Percentiles rank a stretch among this genome's conserved stretches.
phyloP scores from a whole-genome alignment of 1,140 invertebrate species.

The Drosophila mauritiana region DNA sequence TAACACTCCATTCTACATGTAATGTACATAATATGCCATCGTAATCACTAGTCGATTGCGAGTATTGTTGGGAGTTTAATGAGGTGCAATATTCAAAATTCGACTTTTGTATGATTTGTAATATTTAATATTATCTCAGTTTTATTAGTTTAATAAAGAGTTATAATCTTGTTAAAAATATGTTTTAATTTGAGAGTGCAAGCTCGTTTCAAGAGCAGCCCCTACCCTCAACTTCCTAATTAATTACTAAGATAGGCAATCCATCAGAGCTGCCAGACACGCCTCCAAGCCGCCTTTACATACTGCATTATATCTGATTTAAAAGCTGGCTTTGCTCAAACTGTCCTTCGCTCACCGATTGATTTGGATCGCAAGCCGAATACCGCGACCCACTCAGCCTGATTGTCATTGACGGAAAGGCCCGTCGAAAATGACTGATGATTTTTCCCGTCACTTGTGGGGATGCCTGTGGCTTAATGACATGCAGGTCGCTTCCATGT shows the following conservation, averaged over 20 bases:
- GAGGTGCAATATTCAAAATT: no score
- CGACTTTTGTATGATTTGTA: no score
- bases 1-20: no score
- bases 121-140: no score
- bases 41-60: no score
- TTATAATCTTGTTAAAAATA: background rate
- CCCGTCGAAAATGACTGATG: constrained; percentile 68
- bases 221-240: constrained; percentile 1
- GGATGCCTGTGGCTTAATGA: constrained; percentile 54
- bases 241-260: constrained; percentile 3
- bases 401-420: constrained; percentile 41
- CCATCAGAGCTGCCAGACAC: constrained; percentile 13
- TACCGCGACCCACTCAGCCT: constrained; percentile 21
- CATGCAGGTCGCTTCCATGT: constrained; percentile 59
- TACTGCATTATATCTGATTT: constrained; percentile 33
- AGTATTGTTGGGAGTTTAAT: no score
- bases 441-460: constrained; percentile 18
- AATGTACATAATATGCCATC: no score
- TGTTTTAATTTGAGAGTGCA: no score
- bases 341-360: constrained; percentile 7
- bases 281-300: constrained; percentile 9
- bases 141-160: background rate
- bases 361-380: constrained; percentile 36
- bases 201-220: no score
- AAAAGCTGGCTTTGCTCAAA: constrained; percentile 9